Evolutionary conservation across 2,888 invertebrate species (phyloP), one percentile per base, ranked within the genome.

Genomic region (Hesperia comma): DNA sequence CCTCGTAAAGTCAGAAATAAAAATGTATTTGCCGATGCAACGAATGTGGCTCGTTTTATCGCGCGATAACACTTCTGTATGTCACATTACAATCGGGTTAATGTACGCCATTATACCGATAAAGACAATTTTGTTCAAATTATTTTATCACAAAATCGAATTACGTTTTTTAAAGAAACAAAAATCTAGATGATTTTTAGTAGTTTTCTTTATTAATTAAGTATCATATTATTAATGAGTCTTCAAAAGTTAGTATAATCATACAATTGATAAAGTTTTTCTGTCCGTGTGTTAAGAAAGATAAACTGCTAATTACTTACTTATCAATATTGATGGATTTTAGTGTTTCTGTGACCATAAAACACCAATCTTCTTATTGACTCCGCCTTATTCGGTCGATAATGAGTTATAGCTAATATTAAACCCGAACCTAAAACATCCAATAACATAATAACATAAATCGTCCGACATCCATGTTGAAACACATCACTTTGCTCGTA

Each of bases 61-160:
- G 66, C 33, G 64, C 68, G 76, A 75, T 75, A 76, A 75, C 75
- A 73, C 73, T 75, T 77, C 71, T 72, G 70, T 69, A 71, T 70
- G 67, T 71, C 72, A 72, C 60, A 69, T 74, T 76, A 73, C 72
- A 69, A 64, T 66, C 51, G 68, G 69, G 68, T 71, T 74, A 72
- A 73, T 72, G 74, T 62, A 67, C 67, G 64, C 66, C 63, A 63
- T 68, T 70, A 68, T 68, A 71, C 71, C 67, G 17, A 51, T 49
- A 49, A 43, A 17, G 8, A 33, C 12, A n/a, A 49, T 49, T 63
- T 21, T 56, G 17, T 55, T 15, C 7, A 33, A 12, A n/a, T 32
- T 32, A 54, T 37, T 26, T 26, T 26, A 26, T 26, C 3, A 26
- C n/a, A 26, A 26, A 26, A 26, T 26, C n/a, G n/a, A n/a, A n/a